phyloP scores from a whole-genome alignment of 2,888 invertebrate species.

The Parasteatoda lunata region DNA sequence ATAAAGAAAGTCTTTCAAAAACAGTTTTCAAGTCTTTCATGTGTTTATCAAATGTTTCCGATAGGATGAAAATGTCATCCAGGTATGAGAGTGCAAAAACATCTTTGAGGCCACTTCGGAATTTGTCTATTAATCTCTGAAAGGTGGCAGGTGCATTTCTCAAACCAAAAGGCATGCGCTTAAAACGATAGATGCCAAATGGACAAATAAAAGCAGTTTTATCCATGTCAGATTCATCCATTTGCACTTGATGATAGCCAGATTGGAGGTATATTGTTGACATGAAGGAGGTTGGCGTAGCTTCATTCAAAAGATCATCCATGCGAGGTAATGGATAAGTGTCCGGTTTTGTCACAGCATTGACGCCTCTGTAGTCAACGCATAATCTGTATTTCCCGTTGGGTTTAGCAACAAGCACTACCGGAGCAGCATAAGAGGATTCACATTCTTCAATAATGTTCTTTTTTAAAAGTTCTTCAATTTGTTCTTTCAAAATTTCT shows the following conservation, averaged over 20 bases:
- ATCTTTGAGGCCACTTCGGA: neutral
- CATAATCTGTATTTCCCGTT: neutral
- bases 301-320: neutral
- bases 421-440: neutral
- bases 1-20: constrained; percentile 2
- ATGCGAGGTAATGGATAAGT: neutral
- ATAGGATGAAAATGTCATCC: constrained; percentile 6
- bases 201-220: constrained; percentile 11
- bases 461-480: constrained; percentile 4
- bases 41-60: neutral
- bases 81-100: constrained; percentile 3
- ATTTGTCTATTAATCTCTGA: neutral
- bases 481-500: neutral
- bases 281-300: neutral
- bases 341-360: neutral
- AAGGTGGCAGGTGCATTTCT: neutral
- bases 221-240: no score
- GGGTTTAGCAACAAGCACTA: neutral
- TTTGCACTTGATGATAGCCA: constrained; percentile 9
- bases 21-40: neutral
- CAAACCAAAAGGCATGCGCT: constrained; percentile 1
- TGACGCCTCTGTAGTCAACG: neutral
- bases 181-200: neutral
- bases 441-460: neutral
- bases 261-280: neutral